A percentile compares a stretch with the other conserved stretches of the same genome.
These are phyloP conservation scores for Bradypus variegatus DNA, from an alignment of 2,797 vertebrate genomes.

Conservation along the genomic window DNA sequence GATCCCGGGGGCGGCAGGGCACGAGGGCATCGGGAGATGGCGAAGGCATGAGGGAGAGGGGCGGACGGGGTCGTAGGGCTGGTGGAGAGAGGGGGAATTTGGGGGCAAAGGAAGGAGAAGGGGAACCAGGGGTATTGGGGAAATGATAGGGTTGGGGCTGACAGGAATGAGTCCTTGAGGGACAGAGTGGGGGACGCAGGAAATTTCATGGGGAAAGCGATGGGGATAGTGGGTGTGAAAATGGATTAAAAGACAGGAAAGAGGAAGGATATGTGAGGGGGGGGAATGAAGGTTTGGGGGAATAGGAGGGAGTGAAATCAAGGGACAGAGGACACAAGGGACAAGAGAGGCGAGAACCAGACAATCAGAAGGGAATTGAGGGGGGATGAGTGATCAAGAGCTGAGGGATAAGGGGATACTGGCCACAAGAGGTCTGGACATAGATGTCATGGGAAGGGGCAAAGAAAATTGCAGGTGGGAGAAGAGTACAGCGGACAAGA, in stretches of 20 bases:
- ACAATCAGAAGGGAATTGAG: neutral
- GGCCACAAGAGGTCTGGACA: neutral
- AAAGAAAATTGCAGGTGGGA: neutral
- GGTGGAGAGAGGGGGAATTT: neutral
- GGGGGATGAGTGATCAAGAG: neutral
- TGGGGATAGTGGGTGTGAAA: neutral
- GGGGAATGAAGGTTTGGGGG: slow-evolving; percentile 18
- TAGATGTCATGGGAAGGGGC: neutral
- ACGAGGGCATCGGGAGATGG: neutral
- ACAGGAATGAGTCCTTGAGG: neutral
- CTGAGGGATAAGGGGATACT: neutral
- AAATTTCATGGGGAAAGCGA: neutral
- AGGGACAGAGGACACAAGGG: slow-evolving; percentile 33
- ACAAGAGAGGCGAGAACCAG: neutral
- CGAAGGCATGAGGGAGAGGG: neutral
- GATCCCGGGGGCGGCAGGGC: neutral
- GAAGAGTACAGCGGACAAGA: neutral
- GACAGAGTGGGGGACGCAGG: slow-evolving; percentile 7
- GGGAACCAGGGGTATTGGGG: neutral
- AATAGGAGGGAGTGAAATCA: slow-evolving; percentile 31
- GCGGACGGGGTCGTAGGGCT: neutral
- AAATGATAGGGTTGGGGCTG: neutral
- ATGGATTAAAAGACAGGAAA: slow-evolving; percentile 42
- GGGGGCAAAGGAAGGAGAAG: neutral
- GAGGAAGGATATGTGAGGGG: slow-evolving; percentile 53